Base-by-base conservation (phyloP, 2,797 vertebrate genomes). In the Graptemys geographica region DNA sequence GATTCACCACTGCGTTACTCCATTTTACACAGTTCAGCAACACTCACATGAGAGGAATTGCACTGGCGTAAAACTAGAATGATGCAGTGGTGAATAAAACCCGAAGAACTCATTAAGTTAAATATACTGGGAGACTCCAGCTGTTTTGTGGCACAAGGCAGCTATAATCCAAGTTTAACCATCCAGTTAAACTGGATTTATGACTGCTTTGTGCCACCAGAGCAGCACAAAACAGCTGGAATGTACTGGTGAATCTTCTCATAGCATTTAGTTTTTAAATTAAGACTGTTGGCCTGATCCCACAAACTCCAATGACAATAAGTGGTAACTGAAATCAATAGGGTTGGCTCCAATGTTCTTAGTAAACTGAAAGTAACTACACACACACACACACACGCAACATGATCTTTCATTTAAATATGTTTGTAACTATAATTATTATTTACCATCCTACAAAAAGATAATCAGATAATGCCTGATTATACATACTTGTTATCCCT, bases 281-380 rank as follows among this genome's bases (percentile, higher is more conserved):
- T 27, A 57, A 56, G 33, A 18, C 16, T 91, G 49, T 86, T 72
- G 53, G 79, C 44, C 9, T 86, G 81, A 1, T 37, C 76, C 47
- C 49, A 28, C 53, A 59, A 59, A 65, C 6, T 87, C 76, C 57
- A 76, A 18, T 21, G 88, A n/a, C 86, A 53, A 69, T 57, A 41
- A 56, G 56, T 51, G 74, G n/a, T 57, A 79, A 89, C 9, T 88
- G 16, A 65, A 47, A 33, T 9, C 79, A 79, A 37, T 55, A 91
- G 53, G 90, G 4, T 27, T 76, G 57, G 59, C 31, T 11, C 5
- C 82, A 19, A 27, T 91, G 15, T 74, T 93, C 89, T 53, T 89
- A 91, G 28, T n/a, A 90, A 93, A 90, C 37, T 79, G 47, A 91
- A 93, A 87, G 56, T 37, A 87, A 91, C 41, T 81, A 41, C 76